Base-by-base conservation (phyloP, 2,797 vertebrate genomes). In the Siniperca obscura region DNA sequence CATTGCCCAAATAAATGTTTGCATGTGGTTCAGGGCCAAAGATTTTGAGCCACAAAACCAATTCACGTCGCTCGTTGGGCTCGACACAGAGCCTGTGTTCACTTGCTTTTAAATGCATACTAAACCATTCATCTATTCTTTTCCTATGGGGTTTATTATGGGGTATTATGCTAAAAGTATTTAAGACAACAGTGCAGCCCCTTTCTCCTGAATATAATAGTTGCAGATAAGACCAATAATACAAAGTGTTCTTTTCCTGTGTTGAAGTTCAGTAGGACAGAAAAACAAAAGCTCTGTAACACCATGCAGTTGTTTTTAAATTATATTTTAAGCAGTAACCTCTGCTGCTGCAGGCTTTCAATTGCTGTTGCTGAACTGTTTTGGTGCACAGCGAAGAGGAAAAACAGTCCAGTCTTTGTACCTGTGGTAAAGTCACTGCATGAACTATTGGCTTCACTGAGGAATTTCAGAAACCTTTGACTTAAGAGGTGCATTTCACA, bases 1-100 rank as follows among this genome's bases (percentile, higher is more conserved):
- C 52, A 42, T 65, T 87, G 94, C 91, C 94, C 91, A 90, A 87
- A 91, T 91, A 93, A 95, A 95, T 95, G 92, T 96, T 95, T 95
- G 91, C 80, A 89, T 88, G 89, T 85, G 91, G 90, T 93, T 88
- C 83, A 77, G 86, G 91, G 92, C 90, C 90, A 93, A 87, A 91
- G 84, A 90, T 87, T 83, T 76, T 67, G 74, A 92, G 88, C 90
- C 87, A 85, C 89, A 90, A 81, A 93, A 88, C 84, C 86, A 87
- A 90, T 87, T 86, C 82, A 72, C 83, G 78, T 82, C 12, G 75
- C 82, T 90, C 64, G 42, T 46, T 67, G 73, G 83, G 74, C 73
- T 86, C 55, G 10, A 87, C 84, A 90, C 89, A 86, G 82, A 88
- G 75, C 34, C 86, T 82, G 83, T 77, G 85, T 93, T 91, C 80